A percentile compares a stretch with the other conserved stretches of the same genome.
phyloP scores from a whole-genome alignment of 1,140 invertebrate genomes.

The Stratiolaelaps scimitus region DNA sequence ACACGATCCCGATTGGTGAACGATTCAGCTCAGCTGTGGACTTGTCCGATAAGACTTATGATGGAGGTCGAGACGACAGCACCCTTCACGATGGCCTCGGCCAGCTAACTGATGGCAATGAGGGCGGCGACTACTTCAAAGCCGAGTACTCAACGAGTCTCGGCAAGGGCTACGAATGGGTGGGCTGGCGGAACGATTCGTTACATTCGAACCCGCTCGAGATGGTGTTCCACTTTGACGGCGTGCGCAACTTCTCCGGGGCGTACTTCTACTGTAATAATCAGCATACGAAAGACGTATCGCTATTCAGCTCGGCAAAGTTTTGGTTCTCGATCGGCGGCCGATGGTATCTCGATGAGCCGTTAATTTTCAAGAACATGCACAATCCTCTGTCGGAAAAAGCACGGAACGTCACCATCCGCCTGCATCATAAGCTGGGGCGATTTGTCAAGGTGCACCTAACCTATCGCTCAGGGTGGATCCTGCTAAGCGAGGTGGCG shows the following conservation, averaged over 20 bases:
- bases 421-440: constrained; percentile 65
- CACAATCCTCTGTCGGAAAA: constrained; percentile 68
- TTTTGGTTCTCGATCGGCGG: constrained; percentile 68
- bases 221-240: constrained; percentile 73
- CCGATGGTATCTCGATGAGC: constrained; percentile 42
- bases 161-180: constrained; percentile 60
- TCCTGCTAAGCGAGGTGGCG: constrained; percentile 69
- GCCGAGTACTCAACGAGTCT: constrained; percentile 40
- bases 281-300: constrained; percentile 52
- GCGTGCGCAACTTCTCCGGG: constrained; percentile 69
- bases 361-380: constrained; percentile 51
- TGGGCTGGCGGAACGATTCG: constrained; percentile 74
- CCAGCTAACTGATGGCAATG: constrained; percentile 67
- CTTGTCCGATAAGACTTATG: constrained; percentile 79
- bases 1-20: constrained; percentile 69
- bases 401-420: constrained; percentile 66
- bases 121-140: constrained; percentile 63
- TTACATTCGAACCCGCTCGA: constrained; percentile 41
- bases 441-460: constrained; percentile 65
- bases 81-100: constrained; percentile 60
- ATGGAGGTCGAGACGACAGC: constrained; percentile 59
- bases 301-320: constrained; percentile 63
- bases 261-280: constrained; percentile 66
- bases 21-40: constrained; percentile 58
- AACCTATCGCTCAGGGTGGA: constrained; percentile 68